A percentile compares a stretch with the other conserved stretches of the same genome.
These are phyloP conservation scores for Peromyscus leucopus DNA, from an alignment of 2,113 vertebrate species.

Conservation along the genomic window DNA sequence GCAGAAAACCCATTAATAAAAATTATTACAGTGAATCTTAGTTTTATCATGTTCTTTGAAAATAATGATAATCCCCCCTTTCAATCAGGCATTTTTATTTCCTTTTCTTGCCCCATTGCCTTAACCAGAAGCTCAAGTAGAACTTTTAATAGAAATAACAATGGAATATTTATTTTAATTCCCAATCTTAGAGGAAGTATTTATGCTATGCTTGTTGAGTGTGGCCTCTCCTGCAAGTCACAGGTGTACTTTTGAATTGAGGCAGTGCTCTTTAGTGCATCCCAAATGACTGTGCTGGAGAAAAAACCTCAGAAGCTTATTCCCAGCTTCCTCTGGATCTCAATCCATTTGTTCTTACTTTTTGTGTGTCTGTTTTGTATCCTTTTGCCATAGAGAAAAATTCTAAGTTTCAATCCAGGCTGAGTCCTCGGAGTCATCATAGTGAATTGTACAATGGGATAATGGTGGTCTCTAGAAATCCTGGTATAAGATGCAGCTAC, in stretches of 20 bases:
- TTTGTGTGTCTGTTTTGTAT: not conserved
- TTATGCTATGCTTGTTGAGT: not conserved
- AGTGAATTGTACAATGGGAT: not conserved
- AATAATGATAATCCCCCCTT: not conserved
- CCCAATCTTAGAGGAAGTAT: not conserved
- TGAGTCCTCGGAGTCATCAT: not conserved
- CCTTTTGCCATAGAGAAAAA: not conserved
- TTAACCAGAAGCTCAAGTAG: not conserved
- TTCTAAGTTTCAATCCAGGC: not conserved
- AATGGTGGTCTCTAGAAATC: not conserved
- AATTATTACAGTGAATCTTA: not conserved
- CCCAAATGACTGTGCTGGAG: not conserved
- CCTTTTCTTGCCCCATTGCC: not conserved
- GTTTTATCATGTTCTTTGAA: not conserved
- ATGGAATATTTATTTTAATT: not conserved
- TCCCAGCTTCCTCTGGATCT: not conserved
- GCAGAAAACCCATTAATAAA: not conserved
- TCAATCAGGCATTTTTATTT: not conserved
- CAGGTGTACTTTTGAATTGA: not conserved
- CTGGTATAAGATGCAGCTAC: not conserved
- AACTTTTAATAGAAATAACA: not conserved
- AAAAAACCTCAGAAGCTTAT: not conserved
- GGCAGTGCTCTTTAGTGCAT: not conserved
- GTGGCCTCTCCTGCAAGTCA: not conserved
- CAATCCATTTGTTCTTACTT: not conserved